Evolutionary conservation across 2,113 vertebrate species (phyloP), one percentile per base, ranked within the genome.

Genomic region (Bos javanicus): DNA sequence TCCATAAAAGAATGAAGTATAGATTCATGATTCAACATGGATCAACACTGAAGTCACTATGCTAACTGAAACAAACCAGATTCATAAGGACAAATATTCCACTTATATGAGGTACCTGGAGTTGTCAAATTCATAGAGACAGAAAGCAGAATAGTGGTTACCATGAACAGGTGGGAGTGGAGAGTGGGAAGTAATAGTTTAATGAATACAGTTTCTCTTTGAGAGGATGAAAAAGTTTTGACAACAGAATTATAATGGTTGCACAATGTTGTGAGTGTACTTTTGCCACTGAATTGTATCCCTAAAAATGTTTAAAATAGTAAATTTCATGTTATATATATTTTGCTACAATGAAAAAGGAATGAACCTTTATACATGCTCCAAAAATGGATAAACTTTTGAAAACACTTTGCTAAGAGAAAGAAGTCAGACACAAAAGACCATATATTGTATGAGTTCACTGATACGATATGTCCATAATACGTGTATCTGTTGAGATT

Each of bases 51-150:
- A 87, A 36, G 28, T 39, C 36, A 91, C 71, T 74, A 94, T 81
- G 59, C 30, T 86, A 81, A 93, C 15, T 95, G 33, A 94, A 97
- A 74, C 60, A 85, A 95, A 33, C 7, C 64, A 88, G 60, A 91
- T 28, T 94, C 25, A 89, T 91, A 80, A 50, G 50, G 39, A 90
- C 43, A 93, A 59, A 64, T 91, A 71, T 54, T 95, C 7, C 16
- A 21, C 46, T 87, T 88, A 88, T 52, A 91, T 76, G n/a, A 71
- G 16, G 30, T 62, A 86, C 48, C 30, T 88, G 46, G 43, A 86
- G 88, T 26, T 78, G 88, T 67, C 11, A 93, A 90, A 87, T 48
- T 90, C 46, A 95, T 36, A 89, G 74, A 76, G 23, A 92, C 21
- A 92, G 39, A 94, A 96, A 86, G 46, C 39, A 89, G 23, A 71